Evolutionary conservation across 2,797 vertebrate species (phyloP).

Genomic region (Rhabdomys pumilio): DNA sequence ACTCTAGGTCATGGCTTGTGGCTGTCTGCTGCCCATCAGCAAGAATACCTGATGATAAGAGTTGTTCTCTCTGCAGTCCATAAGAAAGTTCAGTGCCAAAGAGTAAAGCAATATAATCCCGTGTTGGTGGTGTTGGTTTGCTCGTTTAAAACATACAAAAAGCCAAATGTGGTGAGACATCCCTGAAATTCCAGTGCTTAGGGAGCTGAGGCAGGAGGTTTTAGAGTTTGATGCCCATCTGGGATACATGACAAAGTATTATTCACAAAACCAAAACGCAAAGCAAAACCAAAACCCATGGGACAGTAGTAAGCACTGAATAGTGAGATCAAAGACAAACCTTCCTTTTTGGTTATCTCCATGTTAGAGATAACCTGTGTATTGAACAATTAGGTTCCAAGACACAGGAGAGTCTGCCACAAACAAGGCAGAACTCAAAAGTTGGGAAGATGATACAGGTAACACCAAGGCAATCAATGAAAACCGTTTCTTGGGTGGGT

Average conservation of each 20-base stretch:
- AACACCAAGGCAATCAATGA: neutral
- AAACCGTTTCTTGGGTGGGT: neutral
- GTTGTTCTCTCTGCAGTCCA: neutral
- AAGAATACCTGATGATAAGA: neutral
- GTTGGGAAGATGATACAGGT: neutral
- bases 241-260: neutral
- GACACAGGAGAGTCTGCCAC: neutral
- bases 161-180: neutral
- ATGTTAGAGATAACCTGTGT: neutral
- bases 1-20: neutral
- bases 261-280: neutral
- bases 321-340: neutral
- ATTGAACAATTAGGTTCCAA: conserved; percentile 29
- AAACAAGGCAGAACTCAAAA: conserved; percentile 18
- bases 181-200: neutral
- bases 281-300: neutral
- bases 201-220: neutral
- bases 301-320: neutral
- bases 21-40: neutral
- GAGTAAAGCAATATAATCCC: neutral
- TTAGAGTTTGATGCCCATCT: neutral
- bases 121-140: neutral
- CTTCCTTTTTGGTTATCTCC: neutral
- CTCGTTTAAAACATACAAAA: neutral
- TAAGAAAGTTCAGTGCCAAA: conserved; percentile 1